Evolutionary conservation across 1,140 invertebrate genomes (phyloP).

Genomic region (Tachypleus tridentatus): DNA sequence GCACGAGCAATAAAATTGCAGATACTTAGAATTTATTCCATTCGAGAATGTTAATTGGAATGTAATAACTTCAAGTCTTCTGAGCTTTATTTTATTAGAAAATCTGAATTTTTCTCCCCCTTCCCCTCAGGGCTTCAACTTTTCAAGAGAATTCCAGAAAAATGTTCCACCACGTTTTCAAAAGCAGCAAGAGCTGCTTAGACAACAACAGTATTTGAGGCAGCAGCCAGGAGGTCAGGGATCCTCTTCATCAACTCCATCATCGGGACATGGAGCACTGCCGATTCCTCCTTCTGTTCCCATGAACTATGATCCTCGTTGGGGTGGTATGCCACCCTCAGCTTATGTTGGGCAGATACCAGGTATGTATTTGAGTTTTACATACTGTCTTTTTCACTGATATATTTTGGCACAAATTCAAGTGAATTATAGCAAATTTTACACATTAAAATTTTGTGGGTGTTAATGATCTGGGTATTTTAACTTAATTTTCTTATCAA

Average conservation of each 20-base stretch:
- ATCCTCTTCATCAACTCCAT: neutral
- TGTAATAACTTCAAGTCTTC: too few species aligned
- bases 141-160: conserved; percentile 44
- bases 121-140: conserved; percentile 13
- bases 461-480: too few species aligned
- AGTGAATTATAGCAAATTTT: too few species aligned
- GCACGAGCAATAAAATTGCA: too few species aligned
- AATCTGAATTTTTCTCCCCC: too few species aligned
- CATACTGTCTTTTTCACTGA: too few species aligned
- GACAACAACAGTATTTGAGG: conserved; percentile 14
- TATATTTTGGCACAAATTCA: too few species aligned
- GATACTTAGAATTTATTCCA: too few species aligned
- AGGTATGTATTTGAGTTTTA: conserved; percentile 1
- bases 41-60: too few species aligned
- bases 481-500: too few species aligned
- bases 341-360: conserved; percentile 33
- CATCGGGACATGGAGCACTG: neutral
- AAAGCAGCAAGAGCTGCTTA: conserved; percentile 42
- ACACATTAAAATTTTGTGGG: too few species aligned
- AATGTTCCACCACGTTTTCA: conserved; percentile 75
- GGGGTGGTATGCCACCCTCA: conserved; percentile 30
- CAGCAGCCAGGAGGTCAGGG: conserved; percentile 15
- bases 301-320: conserved; percentile 27
- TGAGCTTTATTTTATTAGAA: too few species aligned
- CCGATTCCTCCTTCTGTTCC: conserved; percentile 20